Base-by-base conservation (phyloP, 1,140 invertebrate genomes). In the Leguminivora glycinivorella region DNA sequence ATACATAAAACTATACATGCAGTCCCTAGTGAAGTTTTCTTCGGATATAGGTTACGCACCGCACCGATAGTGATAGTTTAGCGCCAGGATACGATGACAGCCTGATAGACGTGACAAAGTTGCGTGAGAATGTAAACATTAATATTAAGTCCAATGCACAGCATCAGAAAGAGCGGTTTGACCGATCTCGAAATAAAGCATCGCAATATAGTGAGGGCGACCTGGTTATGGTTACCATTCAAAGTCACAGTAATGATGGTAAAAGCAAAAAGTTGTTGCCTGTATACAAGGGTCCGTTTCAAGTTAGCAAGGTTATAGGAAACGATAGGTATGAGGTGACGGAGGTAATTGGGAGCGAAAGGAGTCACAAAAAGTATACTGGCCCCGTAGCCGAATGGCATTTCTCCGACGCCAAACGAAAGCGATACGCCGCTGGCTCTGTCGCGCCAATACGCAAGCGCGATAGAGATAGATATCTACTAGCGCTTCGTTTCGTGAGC, bases 71-170 rank as follows among this genome's bases (percentile, higher is more conserved):
- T 56, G 47, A 56, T 56, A 56, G 17, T 19, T 24, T 56, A 17
- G 47, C 47, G 1, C 47, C 47, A 9, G 19, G 4, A 6, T 6
- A 56, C 22, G 19, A 56, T 19, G 9, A 1, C n/a, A n/a, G n/a
- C n/a, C n/a, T n/a, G n/a, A n/a, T 56, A 56, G 47, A 56, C 19
- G 47, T 56, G n/a, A 56, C 47, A 19, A 56, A 56, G 19, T 24
- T 56, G n/a, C 47, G 47, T 9, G 19, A 56, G 19, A 56, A 19
- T 4, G 47, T 56, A 4, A 17, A 56, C 9, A 9, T 19, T 1
- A 56, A 56, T 56, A 56, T 56, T 19, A 56, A 19, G 9, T 2
- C n/a, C 3, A 9, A 24, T 17, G n/a, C 47, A 6, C 2, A 19
- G 9, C 1, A 2, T 19, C 47, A 56, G 17, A 56, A 56, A 9